Base-by-base conservation (phyloP, 35 echinoderm and acorn worm species). In the Apostichopus parvimensis region DNA sequence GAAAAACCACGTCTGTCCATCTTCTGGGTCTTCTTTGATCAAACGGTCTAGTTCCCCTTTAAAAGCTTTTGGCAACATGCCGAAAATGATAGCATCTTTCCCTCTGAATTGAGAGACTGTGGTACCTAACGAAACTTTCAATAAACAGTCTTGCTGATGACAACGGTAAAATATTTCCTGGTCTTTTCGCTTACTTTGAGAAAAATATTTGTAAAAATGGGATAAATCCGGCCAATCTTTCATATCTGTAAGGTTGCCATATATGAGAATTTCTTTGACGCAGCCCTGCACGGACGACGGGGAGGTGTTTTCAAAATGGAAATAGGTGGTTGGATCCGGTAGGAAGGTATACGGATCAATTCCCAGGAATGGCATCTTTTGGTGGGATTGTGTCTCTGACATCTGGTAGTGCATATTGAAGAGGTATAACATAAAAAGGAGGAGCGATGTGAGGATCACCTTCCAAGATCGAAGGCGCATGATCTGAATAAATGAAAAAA, bases 1-100 rank as follows among this genome's bases (percentile, higher is more conserved):
- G 73, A 93, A 96, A 79, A 96, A 78, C 95, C 95, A 96, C 45
- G 95, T 96, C 66, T 96, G 95, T 18, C 65, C 90, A 24, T 23
- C 9, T 23, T 91, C 71, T 4, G 95, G 95, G 6, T 92, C 26
- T 24, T 59, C 24, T 25, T 54, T 14, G 20, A 92, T 56, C 71
- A 96, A 53, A 25, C 28, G 68, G 20, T 24, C 12, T 11, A 96
- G 54, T 18, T 79, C 34, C 1, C 92, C 93, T 88, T 92, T 34
- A 25, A 96, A 96, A 1, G 70, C 92, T 73, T 94, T 96, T 8
- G 92, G 92, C 58, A 96, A 93, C 79, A 92, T 91, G 25, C 92
- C 95, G 24, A 96, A 88, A 10, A 94, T 92, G 53, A 96, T 87
- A 6, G 93, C 95, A 82, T 96, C 92, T 77, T 92, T 96, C 60